phyloP scores from a whole-genome alignment of 2,113 vertebrate genomes.

The Brachypodius melanocephalos region DNA sequence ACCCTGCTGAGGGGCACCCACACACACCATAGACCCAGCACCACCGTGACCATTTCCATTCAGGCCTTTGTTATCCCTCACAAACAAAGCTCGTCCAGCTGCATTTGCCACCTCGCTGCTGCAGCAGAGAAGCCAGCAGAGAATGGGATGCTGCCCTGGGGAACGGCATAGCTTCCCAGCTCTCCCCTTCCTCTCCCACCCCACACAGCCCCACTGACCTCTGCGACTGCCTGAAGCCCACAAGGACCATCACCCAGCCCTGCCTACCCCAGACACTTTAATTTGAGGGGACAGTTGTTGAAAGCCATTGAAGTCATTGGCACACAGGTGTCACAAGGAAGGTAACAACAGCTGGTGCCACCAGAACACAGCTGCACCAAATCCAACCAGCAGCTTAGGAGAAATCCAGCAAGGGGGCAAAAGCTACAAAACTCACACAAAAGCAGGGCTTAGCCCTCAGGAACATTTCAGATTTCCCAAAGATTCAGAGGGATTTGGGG shows the following conservation, averaged over 20 bases:
- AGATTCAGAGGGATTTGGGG: background rate
- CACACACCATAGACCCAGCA: fast-evolving
- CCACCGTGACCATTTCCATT: fast-evolving
- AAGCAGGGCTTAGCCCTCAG: background rate
- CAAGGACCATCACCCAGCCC: background rate
- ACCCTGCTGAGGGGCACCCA: background rate
- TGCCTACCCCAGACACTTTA: background rate
- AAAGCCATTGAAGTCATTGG: background rate
- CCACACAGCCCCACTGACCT: fast-evolving
- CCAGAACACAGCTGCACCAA: background rate
- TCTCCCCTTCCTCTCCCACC: background rate
- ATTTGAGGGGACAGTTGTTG: background rate
- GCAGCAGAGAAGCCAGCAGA: background rate
- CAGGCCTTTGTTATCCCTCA: fast-evolving
- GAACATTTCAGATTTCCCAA: background rate
- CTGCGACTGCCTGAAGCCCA: fast-evolving
- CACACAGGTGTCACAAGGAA: background rate
- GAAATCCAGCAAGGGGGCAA: background rate
- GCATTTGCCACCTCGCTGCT: background rate
- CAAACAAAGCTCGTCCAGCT: background rate
- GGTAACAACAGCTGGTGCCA: background rate
- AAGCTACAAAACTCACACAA: background rate
- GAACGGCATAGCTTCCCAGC: background rate
- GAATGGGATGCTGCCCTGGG: fast-evolving
- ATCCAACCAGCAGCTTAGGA: fast-evolving